These are phyloP conservation scores for Haplotaxodon microlepis DNA, from an alignment of 2,113 vertebrate genomes.

Conservation along the genomic window DNA sequence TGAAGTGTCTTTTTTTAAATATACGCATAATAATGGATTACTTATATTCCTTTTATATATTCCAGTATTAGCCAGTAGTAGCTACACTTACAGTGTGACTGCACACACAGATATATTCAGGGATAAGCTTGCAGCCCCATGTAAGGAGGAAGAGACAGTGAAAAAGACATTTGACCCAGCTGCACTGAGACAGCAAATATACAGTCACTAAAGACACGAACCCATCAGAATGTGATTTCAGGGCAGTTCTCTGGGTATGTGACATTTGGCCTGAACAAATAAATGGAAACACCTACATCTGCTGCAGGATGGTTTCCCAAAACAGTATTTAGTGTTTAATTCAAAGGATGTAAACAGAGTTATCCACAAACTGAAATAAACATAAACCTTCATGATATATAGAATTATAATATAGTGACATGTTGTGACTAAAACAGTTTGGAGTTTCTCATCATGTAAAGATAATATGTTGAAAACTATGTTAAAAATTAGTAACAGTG, in stretches of 20 bases:
- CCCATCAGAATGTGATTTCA: not conserved
- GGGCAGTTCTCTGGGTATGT: not conserved
- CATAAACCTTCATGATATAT: not conserved
- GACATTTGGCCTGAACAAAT: not conserved
- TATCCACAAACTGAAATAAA: not conserved
- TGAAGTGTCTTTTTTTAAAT: not conserved
- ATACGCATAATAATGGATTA: fast-evolving
- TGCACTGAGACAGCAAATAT: not conserved
- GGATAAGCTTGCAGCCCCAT: not conserved
- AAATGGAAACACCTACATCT: not conserved
- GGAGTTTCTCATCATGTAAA: not conserved
- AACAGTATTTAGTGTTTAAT: not conserved
- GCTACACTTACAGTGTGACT: not conserved
- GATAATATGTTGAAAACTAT: not conserved
- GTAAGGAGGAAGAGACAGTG: not conserved
- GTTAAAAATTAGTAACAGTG: not conserved
- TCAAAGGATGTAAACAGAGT: not conserved
- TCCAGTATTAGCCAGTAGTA: not conserved
- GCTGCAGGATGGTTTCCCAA: not conserved
- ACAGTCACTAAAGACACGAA: not conserved
- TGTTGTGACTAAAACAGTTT: not conserved
- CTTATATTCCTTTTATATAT: not conserved
- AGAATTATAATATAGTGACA: not conserved
- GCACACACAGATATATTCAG: not conserved
- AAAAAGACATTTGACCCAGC: not conserved